Percentiles rank a stretch among this genome's conserved stretches.
phyloP scores from a whole-genome alignment of 2,113 vertebrate genomes.

The Trichomycterus rosablanca region DNA sequence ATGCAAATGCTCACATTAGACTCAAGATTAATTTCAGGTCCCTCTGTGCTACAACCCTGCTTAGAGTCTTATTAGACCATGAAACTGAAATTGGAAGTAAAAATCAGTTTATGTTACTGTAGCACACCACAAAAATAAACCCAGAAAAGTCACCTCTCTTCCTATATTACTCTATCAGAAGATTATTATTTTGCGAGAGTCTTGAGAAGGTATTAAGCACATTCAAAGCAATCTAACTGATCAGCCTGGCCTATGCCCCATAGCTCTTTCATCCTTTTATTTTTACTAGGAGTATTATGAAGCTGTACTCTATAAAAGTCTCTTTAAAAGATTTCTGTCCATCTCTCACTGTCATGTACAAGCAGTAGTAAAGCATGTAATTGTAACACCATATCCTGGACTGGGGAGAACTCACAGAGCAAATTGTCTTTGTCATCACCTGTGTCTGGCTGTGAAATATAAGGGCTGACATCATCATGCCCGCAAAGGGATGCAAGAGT shows the following conservation, averaged over 20 bases:
- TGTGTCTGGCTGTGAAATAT: slow-evolving; percentile 77
- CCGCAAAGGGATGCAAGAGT: slow-evolving; percentile 52
- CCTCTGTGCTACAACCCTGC: slow-evolving; percentile 49
- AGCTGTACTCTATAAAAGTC: slow-evolving; percentile 69
- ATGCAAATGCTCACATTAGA: neutral
- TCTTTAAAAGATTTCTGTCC: slow-evolving; percentile 62
- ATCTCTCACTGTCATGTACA: slow-evolving; percentile 69
- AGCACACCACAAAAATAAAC: neutral
- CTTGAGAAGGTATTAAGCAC: neutral
- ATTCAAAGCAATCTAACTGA: neutral
- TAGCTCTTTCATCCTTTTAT: slow-evolving; percentile 37
- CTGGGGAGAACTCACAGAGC: slow-evolving; percentile 80
- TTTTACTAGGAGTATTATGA: slow-evolving; percentile 54
- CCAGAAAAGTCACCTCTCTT: neutral
- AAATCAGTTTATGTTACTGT: slow-evolving; percentile 35
- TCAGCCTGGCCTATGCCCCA: neutral
- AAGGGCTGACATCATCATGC: slow-evolving; percentile 68
- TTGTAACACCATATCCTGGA: slow-evolving; percentile 78
- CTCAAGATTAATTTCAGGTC: slow-evolving; percentile 3
- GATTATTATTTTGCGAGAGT: neutral
- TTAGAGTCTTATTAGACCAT: slow-evolving; percentile 57
- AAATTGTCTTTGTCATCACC: slow-evolving; percentile 88
- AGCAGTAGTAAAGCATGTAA: slow-evolving; percentile 75
- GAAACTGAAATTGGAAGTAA: slow-evolving; percentile 61
- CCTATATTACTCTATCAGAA: no score